These are phyloP conservation scores for Panagrolaimus sp. DNA, from an alignment of 1,140 invertebrate genomes.

Conservation along the genomic window DNA sequence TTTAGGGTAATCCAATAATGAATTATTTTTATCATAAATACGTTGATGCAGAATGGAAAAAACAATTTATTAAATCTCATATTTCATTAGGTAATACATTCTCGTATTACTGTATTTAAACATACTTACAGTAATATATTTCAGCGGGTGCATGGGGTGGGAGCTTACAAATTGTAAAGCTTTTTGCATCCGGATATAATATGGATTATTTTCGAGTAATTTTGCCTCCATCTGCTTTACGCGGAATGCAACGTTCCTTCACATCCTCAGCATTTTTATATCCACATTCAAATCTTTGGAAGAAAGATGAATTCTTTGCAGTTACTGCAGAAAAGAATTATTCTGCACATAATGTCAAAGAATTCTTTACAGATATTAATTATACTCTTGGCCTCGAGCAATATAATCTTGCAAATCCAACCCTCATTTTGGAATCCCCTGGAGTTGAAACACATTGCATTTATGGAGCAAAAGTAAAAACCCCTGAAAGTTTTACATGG, in stretches of 20 bases:
- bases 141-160: conserved; percentile 84
- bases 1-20: conserved; percentile 57
- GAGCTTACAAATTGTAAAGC: conserved; percentile 70
- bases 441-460: conserved; percentile 50
- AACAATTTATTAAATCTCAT: conserved; percentile 75
- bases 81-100: too few relatives aligned
- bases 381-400: conserved; percentile 49
- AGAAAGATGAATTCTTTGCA: conserved; percentile 73
- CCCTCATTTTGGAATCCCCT: conserved; percentile 36
- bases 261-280: conserved; percentile 87
- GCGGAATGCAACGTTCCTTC: conserved; percentile 81
- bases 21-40: conserved; percentile 75
- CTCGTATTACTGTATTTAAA: too few relatives aligned
- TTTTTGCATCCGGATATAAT: conserved; percentile 88
- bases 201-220: conserved; percentile 73
- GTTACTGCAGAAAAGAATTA: conserved; percentile 74
- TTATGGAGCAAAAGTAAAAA: conserved; percentile 39
- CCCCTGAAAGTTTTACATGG: conserved; percentile 53
- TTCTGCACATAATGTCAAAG: conserved; percentile 72
- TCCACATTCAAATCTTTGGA: conserved; percentile 80
- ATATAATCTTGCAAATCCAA: conserved; percentile 37
- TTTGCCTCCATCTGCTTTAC: conserved; percentile 71
- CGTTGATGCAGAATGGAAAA: conserved; percentile 71
- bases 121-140: too few relatives aligned
- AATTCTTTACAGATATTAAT: conserved; percentile 70